Conservation (phyloP, 92 coral and sea anemone species). For the Montipora capitata region DNA sequence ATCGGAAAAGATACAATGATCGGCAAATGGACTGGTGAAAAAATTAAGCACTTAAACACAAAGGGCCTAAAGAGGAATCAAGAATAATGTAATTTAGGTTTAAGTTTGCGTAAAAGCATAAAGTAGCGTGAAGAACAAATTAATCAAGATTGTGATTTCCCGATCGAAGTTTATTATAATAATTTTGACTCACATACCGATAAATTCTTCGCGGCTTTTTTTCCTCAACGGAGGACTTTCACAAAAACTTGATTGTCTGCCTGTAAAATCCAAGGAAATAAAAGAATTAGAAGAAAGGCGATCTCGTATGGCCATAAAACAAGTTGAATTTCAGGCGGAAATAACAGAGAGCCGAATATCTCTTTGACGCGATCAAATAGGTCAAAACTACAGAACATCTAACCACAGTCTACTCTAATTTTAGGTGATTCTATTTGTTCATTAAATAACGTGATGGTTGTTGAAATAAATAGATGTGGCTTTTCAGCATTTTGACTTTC, state of each 20-base stretch:
- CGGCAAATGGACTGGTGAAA: too few species aligned
- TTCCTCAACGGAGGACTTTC: slow-evolving; percentile 48
- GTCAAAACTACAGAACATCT: not conserved
- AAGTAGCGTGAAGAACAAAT: not conserved
- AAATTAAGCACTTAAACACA: too few species aligned
- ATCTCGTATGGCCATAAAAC: not conserved
- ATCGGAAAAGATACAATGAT: too few species aligned
- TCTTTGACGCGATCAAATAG: not conserved
- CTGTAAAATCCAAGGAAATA: not conserved
- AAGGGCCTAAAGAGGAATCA: not conserved
- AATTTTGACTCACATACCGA: not conserved
- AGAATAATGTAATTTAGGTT: not conserved
- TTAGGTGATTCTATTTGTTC: not conserved
- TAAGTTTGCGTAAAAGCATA: not conserved
- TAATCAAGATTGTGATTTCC: not conserved
- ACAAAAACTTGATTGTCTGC: slow-evolving; percentile 15
- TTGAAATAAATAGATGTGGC: not conserved
- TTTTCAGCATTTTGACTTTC: too few species aligned
- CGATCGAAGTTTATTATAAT: too few species aligned
- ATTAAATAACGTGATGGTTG: not conserved
- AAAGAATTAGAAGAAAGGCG: not conserved
- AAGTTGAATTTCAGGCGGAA: slow-evolving; percentile 52
- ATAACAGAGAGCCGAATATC: slow-evolving; percentile 11
- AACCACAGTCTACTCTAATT: not conserved
- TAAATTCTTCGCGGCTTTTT: slow-evolving; percentile 58